phyloP scores from a whole-genome alignment of 2,888 invertebrate genomes.

The Lampropteryx suffumata region DNA sequence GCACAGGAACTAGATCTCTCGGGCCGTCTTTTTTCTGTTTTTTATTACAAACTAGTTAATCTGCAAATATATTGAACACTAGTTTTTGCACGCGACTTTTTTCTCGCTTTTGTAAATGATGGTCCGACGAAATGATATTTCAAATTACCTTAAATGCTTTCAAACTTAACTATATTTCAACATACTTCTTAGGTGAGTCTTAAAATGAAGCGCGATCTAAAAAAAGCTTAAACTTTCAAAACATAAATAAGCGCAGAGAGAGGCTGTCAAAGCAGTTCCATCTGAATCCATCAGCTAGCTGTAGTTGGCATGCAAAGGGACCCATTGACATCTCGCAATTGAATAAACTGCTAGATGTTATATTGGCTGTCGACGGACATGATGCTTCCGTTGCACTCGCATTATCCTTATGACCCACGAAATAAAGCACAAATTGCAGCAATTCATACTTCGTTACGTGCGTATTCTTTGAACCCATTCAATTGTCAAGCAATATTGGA shows the following conservation, averaged over 20 bases:
- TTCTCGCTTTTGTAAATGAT: too few relatives aligned
- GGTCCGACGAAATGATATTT: too few relatives aligned
- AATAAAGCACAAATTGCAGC: conserved; percentile 14
- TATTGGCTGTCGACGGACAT: conserved; percentile 24
- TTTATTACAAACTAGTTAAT: too few relatives aligned
- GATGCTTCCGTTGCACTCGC: conserved; percentile 4
- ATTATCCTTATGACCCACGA: background rate
- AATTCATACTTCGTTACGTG: background rate
- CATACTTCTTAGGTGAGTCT: too few relatives aligned
- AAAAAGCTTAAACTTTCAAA: background rate
- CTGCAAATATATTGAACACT: too few relatives aligned
- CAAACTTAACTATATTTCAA: too few relatives aligned
- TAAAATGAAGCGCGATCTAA: too few relatives aligned
- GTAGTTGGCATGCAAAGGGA: conserved; percentile 22
- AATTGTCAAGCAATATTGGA: conserved; percentile 18
- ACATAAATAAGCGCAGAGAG: background rate
- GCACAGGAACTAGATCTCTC: conserved; percentile 4
- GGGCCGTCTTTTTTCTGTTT: background rate
- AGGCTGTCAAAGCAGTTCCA: conserved; percentile 7
- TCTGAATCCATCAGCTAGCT: conserved; percentile 7
- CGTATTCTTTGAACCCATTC: conserved; percentile 18
- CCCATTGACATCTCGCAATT: conserved; percentile 26
- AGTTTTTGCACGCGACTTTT: too few relatives aligned
- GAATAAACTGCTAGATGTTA: conserved; percentile 31
- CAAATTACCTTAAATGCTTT: too few relatives aligned